Percentiles rank a stretch among this genome's conserved stretches.
These are phyloP conservation scores for Kryptolebias marmoratus DNA, from an alignment of 2,113 vertebrate species.

Conservation along the genomic window DNA sequence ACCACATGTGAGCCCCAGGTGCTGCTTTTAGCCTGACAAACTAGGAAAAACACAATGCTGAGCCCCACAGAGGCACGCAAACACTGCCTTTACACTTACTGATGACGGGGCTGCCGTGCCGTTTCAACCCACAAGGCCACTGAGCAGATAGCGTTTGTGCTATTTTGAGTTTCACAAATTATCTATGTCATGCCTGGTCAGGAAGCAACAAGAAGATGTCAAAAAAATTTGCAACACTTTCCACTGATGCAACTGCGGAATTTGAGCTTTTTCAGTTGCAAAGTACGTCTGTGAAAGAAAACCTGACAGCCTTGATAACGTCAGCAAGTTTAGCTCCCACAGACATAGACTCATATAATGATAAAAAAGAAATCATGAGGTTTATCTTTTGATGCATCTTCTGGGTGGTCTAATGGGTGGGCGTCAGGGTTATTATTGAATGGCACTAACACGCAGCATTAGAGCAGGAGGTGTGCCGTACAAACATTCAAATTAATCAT, in stretches of 20 bases:
- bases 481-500: no score
- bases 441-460: no score
- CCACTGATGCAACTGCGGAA: conserved; percentile 16
- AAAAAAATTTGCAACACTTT: conserved; percentile 30
- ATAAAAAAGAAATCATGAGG: no score
- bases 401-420: no score
- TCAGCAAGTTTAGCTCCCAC: conserved; percentile 12
- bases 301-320: conserved; percentile 8
- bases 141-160: conserved; percentile 33
- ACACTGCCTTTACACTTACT: conserved; percentile 21
- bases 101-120: conserved; percentile 48
- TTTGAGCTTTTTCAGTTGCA: not conserved
- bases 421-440: no score
- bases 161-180: conserved; percentile 58
- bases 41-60: conserved; percentile 8
- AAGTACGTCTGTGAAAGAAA: conserved; percentile 1
- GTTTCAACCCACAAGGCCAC: conserved; percentile 38
- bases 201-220: conserved; percentile 34
- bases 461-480: no score
- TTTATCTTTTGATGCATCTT: no score
- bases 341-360: not conserved
- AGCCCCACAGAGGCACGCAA: not conserved
- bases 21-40: conserved; percentile 31
- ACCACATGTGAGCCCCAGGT: conserved; percentile 30
- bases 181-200: conserved; percentile 39